Evolutionary conservation across 2,797 vertebrate species (phyloP).

Genomic region (Potorous gilbertii): DNA sequence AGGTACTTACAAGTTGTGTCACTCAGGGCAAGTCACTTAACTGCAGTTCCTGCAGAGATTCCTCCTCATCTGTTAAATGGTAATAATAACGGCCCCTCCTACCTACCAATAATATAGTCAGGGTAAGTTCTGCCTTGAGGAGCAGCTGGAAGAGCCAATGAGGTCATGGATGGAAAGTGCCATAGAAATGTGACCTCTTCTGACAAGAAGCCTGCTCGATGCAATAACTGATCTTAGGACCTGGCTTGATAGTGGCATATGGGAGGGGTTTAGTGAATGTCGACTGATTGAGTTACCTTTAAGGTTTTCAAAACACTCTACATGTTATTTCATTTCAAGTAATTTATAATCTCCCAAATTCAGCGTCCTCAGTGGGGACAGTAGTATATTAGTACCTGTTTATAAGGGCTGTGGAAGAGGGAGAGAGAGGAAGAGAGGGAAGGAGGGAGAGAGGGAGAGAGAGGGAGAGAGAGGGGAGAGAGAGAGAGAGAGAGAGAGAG

Average conservation of each 20-base stretch:
- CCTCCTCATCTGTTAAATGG: neutral
- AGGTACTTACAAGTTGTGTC: too few relatives aligned
- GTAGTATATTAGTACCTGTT: neutral
- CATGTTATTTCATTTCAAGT: neutral
- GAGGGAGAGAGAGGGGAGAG: too few relatives aligned
- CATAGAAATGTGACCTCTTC: too few relatives aligned
- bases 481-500: too few relatives aligned
- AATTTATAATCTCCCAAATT: neutral
- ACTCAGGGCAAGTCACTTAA: neutral
- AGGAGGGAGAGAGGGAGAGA: too few relatives aligned
- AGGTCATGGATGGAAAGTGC: too few relatives aligned
- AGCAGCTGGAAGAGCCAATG: too few relatives aligned
- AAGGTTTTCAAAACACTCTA: too few relatives aligned
- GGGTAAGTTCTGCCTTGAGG: neutral
- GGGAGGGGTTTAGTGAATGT: rapidly evolving
- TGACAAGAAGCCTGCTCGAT: too few relatives aligned
- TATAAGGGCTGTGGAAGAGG: neutral
- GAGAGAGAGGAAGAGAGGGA: too few relatives aligned
- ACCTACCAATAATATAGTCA: neutral
- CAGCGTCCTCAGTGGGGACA: neutral
- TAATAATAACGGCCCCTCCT: neutral
- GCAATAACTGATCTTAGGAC: too few relatives aligned
- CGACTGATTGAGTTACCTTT: too few relatives aligned
- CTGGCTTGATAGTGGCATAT: neutral
- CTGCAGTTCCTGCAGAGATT: neutral